Percentiles rank a stretch among this genome's conserved stretches.
These are phyloP conservation scores for Melangyna quadrimaculata DNA, from an alignment of 2,888 invertebrate species.

Conservation along the genomic window DNA sequence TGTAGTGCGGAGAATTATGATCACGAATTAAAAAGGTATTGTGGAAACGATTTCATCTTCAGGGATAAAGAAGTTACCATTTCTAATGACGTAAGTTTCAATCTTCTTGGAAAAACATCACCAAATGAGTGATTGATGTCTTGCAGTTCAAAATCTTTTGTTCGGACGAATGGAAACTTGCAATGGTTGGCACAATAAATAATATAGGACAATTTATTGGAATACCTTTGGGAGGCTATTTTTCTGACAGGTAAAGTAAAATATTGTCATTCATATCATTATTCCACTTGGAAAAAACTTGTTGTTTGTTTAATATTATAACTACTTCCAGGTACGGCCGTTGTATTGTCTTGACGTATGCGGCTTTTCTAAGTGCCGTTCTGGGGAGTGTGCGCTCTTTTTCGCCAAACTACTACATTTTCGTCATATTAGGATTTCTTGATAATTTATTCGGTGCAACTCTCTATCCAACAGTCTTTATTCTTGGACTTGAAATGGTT, in stretches of 20 bases:
- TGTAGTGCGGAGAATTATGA: slow-evolving; percentile 81
- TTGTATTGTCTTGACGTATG: slow-evolving; percentile 83
- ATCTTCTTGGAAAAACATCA: background rate
- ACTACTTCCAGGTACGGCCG: slow-evolving; percentile 82
- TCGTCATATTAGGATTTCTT: slow-evolving; percentile 86
- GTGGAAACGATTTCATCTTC: slow-evolving; percentile 77
- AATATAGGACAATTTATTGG: slow-evolving; percentile 89
- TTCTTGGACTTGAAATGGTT: slow-evolving; percentile 89
- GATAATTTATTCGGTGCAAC: slow-evolving; percentile 88
- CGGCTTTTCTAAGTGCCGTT: slow-evolving; percentile 83
- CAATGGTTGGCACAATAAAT: slow-evolving; percentile 88
- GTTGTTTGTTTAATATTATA: slow-evolving; percentile 2
- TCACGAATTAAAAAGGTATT: slow-evolving; percentile 73
- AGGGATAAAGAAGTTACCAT: slow-evolving; percentile 76
- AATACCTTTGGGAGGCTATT: slow-evolving; percentile 84
- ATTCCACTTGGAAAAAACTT: background rate
- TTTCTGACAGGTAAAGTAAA: background rate
- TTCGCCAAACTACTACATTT: slow-evolving; percentile 86
- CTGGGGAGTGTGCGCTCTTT: slow-evolving; percentile 87
- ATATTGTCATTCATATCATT: background rate
- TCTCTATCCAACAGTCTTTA: slow-evolving; percentile 87
- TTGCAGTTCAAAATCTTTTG: slow-evolving; percentile 77
- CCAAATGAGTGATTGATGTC: background rate
- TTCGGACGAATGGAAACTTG: slow-evolving; percentile 85
- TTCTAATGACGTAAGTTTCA: slow-evolving; percentile 76